Evolutionary conservation across 1,140 invertebrate genomes (phyloP), one percentile per base, ranked within the genome.

Genomic region (Drosophila navojoa): DNA sequence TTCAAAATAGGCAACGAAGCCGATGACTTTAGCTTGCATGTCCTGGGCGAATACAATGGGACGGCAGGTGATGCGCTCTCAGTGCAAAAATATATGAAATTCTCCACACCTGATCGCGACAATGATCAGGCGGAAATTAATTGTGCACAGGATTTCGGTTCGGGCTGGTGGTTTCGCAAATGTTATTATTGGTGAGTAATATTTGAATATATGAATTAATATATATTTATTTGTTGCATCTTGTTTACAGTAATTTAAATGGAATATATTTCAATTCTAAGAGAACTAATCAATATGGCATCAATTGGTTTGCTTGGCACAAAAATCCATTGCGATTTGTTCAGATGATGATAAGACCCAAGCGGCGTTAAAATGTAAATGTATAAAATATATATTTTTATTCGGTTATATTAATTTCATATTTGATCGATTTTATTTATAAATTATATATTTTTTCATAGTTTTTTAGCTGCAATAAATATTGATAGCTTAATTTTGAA

Each of bases 261-360:
- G 61, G 69, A 0, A 6, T 16, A 11, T 71, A 71, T 11, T 42
- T 32, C 0, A 57, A 25, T 19, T 44, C 32, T 5, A 71, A 25
- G 9, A 25, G n/a, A 13, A 50, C 50, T 3, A 50, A 64, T 38
- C 61, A 64, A 4, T 71, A 64, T 44, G 69, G 69, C 15, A 57
- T 71, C 27, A 66, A 71, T 19, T 71, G 69, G 69, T 64, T 64
- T 40, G 19, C 60, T 2, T 71, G 69, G 69, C 69, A 66, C 45
- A 64, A 42, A 22, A 52, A 52, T 35, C 35, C 63, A 2, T 22
- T 67, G 13, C 38, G 53, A 38, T 72, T 72, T 59, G 55, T 67
- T 13, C 54, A 53, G 29, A 72, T 72, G 47, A 54, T 72, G 63
- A 67, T 60, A n/a, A 54, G 55, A 11, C 49, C 63, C 1, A 64